These are phyloP conservation scores for Zaprionus davidi DNA, from an alignment of 1,140 invertebrate genomes.

Conservation along the genomic window DNA sequence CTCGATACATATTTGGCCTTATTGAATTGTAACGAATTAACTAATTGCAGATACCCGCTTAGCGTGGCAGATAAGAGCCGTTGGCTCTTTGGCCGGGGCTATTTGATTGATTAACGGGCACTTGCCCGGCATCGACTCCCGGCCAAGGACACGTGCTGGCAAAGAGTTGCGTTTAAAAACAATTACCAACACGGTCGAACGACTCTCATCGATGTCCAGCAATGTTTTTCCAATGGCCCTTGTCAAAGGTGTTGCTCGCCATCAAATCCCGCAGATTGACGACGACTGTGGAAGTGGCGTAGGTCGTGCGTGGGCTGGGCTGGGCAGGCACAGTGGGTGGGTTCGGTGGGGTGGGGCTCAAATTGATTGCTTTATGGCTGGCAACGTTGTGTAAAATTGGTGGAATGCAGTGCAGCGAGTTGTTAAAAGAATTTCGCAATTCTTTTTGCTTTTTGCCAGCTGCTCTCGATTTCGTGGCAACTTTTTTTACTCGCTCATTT, in stretches of 20 bases:
- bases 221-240: conserved; percentile 49
- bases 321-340: neutral
- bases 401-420: conserved; percentile 61
- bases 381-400: conserved; percentile 59
- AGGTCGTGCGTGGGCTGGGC: neutral
- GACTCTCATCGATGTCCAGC: conserved; percentile 29
- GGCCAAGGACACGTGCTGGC: conserved; percentile 39
- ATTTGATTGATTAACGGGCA: conserved; percentile 43
- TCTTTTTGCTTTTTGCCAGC: conserved; percentile 53
- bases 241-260: conserved; percentile 74
- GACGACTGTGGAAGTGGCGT: neutral
- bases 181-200: conserved; percentile 64
- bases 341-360: conserved; percentile 12
- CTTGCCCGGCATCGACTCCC: neutral
- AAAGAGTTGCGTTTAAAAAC: conserved; percentile 74
- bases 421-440: conserved; percentile 62
- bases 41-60: conserved; percentile 60
- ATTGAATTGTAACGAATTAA: conserved; percentile 55
- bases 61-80: conserved; percentile 51
- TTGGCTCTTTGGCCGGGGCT: conserved; percentile 26
- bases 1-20: conserved; percentile 37
- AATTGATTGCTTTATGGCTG: conserved; percentile 80
- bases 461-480: conserved; percentile 64
- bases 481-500: conserved; percentile 31
- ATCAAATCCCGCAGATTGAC: conserved; percentile 49